Percentiles rank a stretch among this genome's conserved stretches.
Conservation (phyloP, 2,113 vertebrate species). For the Dromiciops gliroides region DNA sequence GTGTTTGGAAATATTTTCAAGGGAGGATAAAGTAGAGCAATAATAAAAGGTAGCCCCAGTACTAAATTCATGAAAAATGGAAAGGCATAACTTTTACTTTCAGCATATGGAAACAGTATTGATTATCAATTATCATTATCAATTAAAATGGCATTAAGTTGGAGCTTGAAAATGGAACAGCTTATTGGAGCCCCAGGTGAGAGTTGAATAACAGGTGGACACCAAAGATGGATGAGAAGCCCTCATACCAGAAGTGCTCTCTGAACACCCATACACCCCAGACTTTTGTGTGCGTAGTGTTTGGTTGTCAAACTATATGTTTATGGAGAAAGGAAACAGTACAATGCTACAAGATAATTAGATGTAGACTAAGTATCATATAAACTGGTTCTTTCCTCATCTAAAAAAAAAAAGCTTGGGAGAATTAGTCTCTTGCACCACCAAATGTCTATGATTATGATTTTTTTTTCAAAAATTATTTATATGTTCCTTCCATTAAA, state of each 20-base stretch:
- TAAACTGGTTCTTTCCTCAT: not conserved
- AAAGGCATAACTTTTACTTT: too few relatives aligned
- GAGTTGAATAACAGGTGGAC: too few relatives aligned
- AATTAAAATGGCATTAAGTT: not conserved
- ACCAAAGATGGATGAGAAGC: too few relatives aligned
- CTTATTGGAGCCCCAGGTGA: not conserved
- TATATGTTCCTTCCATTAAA: not conserved
- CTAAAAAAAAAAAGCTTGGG: not conserved
- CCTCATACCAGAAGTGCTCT: not conserved
- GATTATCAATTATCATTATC: not conserved
- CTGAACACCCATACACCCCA: not conserved
- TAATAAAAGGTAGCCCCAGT: too few relatives aligned
- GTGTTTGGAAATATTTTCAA: too few relatives aligned
- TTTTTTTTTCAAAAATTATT: not conserved
- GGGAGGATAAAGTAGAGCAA: too few relatives aligned
- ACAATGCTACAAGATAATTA: not conserved
- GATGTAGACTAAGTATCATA: not conserved
- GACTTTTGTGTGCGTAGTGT: not conserved
- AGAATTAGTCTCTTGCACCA: not conserved
- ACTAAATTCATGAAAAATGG: too few relatives aligned
- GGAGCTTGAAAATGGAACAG: too few relatives aligned
- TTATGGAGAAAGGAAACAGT: not conserved
- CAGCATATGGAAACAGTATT: too few relatives aligned
- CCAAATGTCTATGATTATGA: not conserved
- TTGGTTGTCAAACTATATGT: not conserved